phyloP scores from a whole-genome alignment of 1,140 invertebrate genomes.

The Ridgeia piscesae region DNA sequence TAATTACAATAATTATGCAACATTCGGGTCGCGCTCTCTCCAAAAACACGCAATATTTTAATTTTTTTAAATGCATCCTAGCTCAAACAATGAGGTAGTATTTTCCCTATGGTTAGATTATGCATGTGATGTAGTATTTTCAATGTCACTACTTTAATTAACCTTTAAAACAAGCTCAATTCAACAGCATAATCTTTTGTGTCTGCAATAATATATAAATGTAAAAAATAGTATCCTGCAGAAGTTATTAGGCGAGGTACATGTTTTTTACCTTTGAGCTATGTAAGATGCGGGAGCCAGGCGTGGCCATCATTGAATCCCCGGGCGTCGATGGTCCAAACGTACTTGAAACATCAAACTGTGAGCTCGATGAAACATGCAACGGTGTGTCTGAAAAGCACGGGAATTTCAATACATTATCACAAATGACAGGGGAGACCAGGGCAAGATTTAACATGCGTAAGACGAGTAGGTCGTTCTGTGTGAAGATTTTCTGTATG shows the following conservation, averaged over 20 bases:
- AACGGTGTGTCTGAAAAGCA: slow-evolving; percentile 37
- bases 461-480: background rate
- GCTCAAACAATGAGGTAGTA: no score
- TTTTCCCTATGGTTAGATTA: no score
- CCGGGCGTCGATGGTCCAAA: slow-evolving; percentile 34
- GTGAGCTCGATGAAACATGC: slow-evolving; percentile 34
- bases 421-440: background rate
- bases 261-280: slow-evolving; percentile 9
- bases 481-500: no score
- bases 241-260: slow-evolving; percentile 3
- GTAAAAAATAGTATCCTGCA: background rate
- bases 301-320: background rate
- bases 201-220: no score
- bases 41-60: background rate
- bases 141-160: no score
- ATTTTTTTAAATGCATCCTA: no score
- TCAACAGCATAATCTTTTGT: background rate
- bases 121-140: no score
- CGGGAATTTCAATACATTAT: slow-evolving; percentile 12
- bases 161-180: background rate
- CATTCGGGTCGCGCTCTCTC: background rate
- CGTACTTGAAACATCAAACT: slow-evolving; percentile 41
- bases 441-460: background rate
- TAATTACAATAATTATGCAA: background rate
- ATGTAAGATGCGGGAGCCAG: background rate